These are phyloP conservation scores for Falco berigora DNA, from an alignment of 2,797 vertebrate genomes.

Conservation along the genomic window DNA sequence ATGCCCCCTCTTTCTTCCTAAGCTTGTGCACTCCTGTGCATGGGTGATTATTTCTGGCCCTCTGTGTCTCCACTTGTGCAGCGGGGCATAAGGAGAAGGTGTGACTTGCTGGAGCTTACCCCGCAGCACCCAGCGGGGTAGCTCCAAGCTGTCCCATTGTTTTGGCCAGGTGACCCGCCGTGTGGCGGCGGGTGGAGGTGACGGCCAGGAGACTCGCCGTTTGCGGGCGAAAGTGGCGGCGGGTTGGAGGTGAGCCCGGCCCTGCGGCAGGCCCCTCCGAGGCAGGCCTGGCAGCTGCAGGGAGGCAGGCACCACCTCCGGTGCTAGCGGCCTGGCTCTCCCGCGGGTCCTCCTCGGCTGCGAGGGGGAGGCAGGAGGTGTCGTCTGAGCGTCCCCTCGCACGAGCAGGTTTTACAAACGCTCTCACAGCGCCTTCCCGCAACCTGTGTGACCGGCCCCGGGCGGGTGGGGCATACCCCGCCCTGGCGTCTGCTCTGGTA, in stretches of 20 bases:
- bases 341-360: not conserved
- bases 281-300: not conserved
- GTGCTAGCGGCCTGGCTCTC: too few relatives aligned
- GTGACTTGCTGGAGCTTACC: not conserved
- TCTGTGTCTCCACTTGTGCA: not conserved
- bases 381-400: not conserved
- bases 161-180: not conserved
- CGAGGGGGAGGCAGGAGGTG: rapidly evolving
- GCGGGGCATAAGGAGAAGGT: rapidly evolving
- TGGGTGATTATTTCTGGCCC: not conserved
- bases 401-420: rapidly evolving
- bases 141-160: not conserved
- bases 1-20: not conserved
- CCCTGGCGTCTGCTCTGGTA: not conserved
- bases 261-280: not conserved
- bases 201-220: not conserved
- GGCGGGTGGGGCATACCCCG: not conserved
- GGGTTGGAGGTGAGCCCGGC: not conserved
- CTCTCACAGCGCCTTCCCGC: not conserved
- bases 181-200: not conserved
- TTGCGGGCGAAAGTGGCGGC: too few relatives aligned
- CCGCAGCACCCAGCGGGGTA: not conserved
- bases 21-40: not conserved
- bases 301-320: not conserved
- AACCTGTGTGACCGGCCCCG: rapidly evolving